A percentile compares a stretch with the other conserved stretches of the same genome.
These are phyloP conservation scores for Drosophila paranaensis DNA, from an alignment of 2,888 invertebrate genomes.

Conservation along the genomic window DNA sequence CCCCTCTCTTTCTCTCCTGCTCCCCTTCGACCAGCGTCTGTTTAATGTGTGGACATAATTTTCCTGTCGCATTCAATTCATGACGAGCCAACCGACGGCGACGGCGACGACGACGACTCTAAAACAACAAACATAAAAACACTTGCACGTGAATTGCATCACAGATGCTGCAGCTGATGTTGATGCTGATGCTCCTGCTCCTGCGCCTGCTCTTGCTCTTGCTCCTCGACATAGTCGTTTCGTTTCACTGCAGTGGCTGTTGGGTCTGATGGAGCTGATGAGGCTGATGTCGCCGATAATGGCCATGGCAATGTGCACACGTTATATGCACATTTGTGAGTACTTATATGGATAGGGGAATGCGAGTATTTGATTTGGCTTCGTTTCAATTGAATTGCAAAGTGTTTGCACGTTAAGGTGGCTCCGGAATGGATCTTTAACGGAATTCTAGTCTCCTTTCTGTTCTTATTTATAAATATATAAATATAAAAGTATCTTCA, in stretches of 20 bases:
- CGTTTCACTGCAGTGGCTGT: conserved; percentile 26
- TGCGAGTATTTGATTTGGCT: conserved; percentile 50
- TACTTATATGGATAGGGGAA: conserved; percentile 52
- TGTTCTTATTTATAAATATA: conserved; percentile 13
- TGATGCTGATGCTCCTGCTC: conserved; percentile 28
- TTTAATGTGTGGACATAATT: conserved; percentile 81
- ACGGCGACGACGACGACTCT: conserved; percentile 22
- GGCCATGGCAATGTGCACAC: conserved; percentile 75
- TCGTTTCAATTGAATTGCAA: conserved; percentile 54
- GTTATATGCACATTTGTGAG: conserved; percentile 70
- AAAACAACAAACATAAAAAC: conserved; percentile 66
- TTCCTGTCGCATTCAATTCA: conserved; percentile 79
- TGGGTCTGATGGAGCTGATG: conserved; percentile 39
- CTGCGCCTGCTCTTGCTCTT: conserved; percentile 12
- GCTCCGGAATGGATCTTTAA: conserved; percentile 1
- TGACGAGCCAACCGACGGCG: conserved; percentile 29
- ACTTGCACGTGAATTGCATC: conserved; percentile 76
- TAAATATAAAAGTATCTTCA: not conserved
- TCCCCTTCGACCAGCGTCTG: conserved; percentile 49
- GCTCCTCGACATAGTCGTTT: conserved; percentile 27
- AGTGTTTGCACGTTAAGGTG: conserved; percentile 27
- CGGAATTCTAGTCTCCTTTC: conserved; percentile 3
- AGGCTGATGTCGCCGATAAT: conserved; percentile 73
- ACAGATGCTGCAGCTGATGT: conserved; percentile 55
- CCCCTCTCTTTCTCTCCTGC: not conserved